These are phyloP conservation scores for Meleagris gallopavo DNA, from an alignment of 2,113 vertebrate species.

Conservation along the genomic window DNA sequence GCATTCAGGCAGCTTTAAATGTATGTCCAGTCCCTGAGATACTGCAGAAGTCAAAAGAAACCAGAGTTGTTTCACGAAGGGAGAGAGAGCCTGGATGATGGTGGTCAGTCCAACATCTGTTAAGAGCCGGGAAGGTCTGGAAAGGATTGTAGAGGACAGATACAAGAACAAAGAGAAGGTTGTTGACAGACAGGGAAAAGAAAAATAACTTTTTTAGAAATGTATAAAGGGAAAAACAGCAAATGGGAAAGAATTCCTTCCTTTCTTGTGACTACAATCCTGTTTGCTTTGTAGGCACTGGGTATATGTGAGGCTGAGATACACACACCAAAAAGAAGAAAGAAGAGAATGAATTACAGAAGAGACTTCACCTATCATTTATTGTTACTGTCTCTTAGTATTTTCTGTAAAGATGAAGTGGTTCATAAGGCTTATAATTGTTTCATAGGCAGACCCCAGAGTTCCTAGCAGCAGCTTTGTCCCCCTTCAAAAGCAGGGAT, in stretches of 20 bases:
- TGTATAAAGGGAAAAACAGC: background rate
- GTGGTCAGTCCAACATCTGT: accelerated
- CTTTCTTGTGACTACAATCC: background rate
- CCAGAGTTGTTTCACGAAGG: background rate
- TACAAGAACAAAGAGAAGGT: background rate
- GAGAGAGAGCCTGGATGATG: background rate
- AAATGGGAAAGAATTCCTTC: background rate
- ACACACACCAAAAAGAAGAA: background rate
- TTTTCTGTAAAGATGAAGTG: background rate
- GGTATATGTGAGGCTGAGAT: background rate
- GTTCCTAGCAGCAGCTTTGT: background rate
- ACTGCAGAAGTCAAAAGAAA: background rate
- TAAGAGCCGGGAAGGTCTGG: background rate
- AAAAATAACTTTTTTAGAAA: background rate
- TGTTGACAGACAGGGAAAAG: background rate
- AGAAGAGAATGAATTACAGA: background rate
- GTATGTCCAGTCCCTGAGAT: background rate
- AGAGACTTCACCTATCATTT: background rate
- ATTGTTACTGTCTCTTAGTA: background rate
- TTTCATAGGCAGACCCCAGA: background rate
- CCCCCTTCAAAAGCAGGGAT: background rate
- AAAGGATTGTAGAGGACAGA: background rate
- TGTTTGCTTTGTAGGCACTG: background rate
- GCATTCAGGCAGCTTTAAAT: background rate
- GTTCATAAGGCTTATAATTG: background rate